These are phyloP conservation scores for Pimpla rufipes DNA, from an alignment of 2,888 invertebrate genomes.

Conservation along the genomic window DNA sequence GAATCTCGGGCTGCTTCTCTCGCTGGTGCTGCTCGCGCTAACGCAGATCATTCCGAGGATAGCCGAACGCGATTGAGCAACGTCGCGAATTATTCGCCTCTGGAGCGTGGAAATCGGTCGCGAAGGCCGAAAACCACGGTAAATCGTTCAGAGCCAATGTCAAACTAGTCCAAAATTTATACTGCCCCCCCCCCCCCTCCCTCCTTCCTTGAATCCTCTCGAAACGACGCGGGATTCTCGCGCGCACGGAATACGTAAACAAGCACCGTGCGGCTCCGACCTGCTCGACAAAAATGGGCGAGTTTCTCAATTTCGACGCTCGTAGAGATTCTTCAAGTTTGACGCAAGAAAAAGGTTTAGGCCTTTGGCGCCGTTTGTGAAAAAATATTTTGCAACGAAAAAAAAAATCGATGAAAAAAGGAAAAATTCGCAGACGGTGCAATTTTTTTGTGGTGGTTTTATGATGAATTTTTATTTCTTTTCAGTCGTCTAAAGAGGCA, in stretches of 20 bases:
- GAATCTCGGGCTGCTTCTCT: conserved; percentile 67
- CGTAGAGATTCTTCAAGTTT: too few relatives aligned
- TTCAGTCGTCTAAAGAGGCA: too few relatives aligned
- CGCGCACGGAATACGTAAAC: conserved; percentile 14
- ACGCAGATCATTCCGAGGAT: conserved; percentile 52
- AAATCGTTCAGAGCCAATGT: conserved; percentile 68
- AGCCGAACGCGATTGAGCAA: conserved; percentile 60
- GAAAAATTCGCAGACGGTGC: too few relatives aligned
- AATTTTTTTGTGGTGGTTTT: too few relatives aligned
- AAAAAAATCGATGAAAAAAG: too few relatives aligned
- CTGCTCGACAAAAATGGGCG: too few relatives aligned
- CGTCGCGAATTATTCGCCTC: conserved; percentile 33
- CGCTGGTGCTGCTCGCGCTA: conserved; percentile 22
- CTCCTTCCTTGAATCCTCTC: neutral
- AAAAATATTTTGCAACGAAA: too few relatives aligned
- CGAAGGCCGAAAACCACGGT: neutral
- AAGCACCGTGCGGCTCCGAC: too few relatives aligned
- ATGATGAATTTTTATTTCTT: too few relatives aligned
- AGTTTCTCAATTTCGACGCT: too few relatives aligned
- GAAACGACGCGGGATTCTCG: conserved; percentile 4
- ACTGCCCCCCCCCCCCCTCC: conserved; percentile 12
- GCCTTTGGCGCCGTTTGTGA: too few relatives aligned
- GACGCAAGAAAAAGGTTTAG: too few relatives aligned
- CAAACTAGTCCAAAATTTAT: conserved; percentile 66
- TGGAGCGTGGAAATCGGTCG: conserved; percentile 22